Base-by-base conservation (phyloP, 1,140 invertebrate genomes). In the Drosophila bocki region DNA sequence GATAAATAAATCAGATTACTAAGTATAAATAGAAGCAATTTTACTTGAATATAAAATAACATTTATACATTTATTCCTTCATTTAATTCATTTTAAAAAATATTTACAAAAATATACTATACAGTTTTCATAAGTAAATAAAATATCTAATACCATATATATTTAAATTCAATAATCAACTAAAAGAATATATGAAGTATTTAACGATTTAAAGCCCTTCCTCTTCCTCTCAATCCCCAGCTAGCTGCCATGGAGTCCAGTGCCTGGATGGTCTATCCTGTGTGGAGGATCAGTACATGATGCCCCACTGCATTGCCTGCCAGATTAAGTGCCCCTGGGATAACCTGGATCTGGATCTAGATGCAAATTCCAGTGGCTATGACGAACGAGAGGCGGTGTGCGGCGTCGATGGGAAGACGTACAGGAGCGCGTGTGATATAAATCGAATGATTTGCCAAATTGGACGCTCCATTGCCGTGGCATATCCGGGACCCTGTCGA, bases 401-500 rank as follows among this genome's bases (percentile, higher is more conserved):
- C 93, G 98, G 97, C 2, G 95, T 95, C 41, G 97, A 98, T 94
- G 97, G 97, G 19, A 94, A 95, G 68, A 98, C 97, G 32, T 98
- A 98, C 94, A 95, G 95, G 64, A 97, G 96, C 92, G 94, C 96
- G 67, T 98, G 98, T 94, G 96, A 98, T 92, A 94, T 98, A 88
- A 94, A 96, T 82, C 95, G 96, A 76, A 96, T 96, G 60, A 96
- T 98, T 26, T 99, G 98, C 93, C 94, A 95, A 78, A 95, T 95
- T 60, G 97, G 97, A 58, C 95, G 95, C 79, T 96, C 97, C 64
- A 96, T 98, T 92, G 97, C 96, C 41, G 94, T 97, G 37, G 97
- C 97, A 32, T 98, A 98, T 93, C 95, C 95, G 91, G 98, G 98
- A 74, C 95, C 95, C 77, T 99, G 98, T 94, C 96, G 95, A 93